Evolutionary conservation across 2,888 invertebrate species (phyloP).

Genomic region (Liopterus haemorrhoidalis): DNA sequence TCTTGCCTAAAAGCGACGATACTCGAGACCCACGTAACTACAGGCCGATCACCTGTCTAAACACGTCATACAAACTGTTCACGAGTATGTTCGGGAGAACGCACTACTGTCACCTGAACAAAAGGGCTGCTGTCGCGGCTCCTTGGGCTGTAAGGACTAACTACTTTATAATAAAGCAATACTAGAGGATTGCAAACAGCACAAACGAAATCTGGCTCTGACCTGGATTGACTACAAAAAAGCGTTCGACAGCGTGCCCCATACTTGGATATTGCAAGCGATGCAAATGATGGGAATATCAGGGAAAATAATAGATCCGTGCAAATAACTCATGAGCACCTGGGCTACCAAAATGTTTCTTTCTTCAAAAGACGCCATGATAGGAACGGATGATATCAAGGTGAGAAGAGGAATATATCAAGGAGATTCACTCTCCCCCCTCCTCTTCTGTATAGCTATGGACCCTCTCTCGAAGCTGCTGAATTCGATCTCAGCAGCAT

Average conservation of each 20-base stretch:
- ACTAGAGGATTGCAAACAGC: neutral
- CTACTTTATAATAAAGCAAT: neutral
- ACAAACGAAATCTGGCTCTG: neutral
- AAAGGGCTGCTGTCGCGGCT: constrained; percentile 10
- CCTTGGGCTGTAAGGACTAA: constrained; percentile 11
- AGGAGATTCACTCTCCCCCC: constrained; percentile 22
- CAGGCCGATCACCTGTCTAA: constrained; percentile 13
- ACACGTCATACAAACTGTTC: constrained; percentile 7
- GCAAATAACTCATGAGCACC: neutral
- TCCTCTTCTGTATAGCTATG: constrained; percentile 24
- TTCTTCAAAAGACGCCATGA: neutral
- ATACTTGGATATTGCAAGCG: constrained; percentile 2
- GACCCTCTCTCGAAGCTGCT: constrained; percentile 20
- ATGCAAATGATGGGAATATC: neutral
- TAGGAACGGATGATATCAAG: constrained; percentile 5
- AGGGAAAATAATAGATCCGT: neutral
- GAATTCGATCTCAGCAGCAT: constrained; percentile 12
- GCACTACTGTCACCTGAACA: constrained; percentile 8
- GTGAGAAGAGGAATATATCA: constrained; percentile 25
- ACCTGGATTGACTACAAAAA: constrained; percentile 2
- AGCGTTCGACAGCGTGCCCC: constrained; percentile 5
- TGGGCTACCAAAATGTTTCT: constrained; percentile 1
- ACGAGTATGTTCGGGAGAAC: constrained; percentile 2
- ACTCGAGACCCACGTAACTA: neutral
- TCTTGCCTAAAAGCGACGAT: neutral